Conservation (phyloP, 2,797 vertebrate genomes). For the Furcifer pardalis region DNA sequence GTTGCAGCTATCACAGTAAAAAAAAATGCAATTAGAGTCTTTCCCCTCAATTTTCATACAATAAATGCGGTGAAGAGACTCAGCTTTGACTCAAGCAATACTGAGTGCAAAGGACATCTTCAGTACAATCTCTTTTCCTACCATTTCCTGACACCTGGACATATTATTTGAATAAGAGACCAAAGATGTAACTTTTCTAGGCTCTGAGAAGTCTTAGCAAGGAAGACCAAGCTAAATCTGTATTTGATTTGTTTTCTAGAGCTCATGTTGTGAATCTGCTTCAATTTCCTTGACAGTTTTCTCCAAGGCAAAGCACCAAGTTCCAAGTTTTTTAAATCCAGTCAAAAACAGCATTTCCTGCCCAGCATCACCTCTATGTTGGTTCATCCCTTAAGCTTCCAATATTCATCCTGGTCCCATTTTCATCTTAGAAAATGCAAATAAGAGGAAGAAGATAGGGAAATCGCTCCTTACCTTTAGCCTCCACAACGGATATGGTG, state of each 20-base stretch:
- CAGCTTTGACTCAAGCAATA: neutral
- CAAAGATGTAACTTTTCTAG: no score
- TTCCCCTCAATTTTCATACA: neutral
- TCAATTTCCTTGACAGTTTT: neutral
- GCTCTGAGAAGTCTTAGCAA: neutral
- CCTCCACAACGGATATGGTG: constrained; percentile 97
- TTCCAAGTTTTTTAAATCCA: neutral
- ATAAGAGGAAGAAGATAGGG: neutral
- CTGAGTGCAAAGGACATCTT: neutral
- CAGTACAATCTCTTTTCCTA: neutral
- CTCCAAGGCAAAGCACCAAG: neutral
- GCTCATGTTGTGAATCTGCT: neutral
- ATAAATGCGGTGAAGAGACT: neutral
- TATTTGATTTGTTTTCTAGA: neutral
- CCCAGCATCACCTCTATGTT: neutral
- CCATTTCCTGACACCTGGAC: neutral
- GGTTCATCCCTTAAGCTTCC: neutral
- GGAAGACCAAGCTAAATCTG: neutral
- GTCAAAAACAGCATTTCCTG: neutral
- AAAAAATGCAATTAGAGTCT: neutral
- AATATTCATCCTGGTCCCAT: neutral
- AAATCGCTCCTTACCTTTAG: constrained; percentile 85
- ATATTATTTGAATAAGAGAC: no score
- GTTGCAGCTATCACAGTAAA: neutral
- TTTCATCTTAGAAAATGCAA: neutral